A percentile compares a stretch with the other conserved stretches of the same genome.
Evolutionary conservation across 2,113 vertebrate species (phyloP).

Genomic region (Anarhynchus alexandrinus): DNA sequence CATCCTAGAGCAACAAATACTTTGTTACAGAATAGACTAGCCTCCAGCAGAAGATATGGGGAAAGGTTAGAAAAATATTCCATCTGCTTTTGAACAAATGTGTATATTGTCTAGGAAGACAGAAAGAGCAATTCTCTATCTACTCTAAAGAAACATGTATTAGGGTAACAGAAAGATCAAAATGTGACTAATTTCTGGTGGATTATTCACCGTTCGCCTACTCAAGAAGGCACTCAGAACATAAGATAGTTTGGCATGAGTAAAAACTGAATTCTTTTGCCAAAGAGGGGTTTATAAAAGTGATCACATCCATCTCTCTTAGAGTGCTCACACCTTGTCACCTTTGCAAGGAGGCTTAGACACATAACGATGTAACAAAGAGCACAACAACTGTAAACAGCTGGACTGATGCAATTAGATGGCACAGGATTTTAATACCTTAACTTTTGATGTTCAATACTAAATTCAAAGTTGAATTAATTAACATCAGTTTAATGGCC

Average conservation of each 20-base stretch:
- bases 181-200: neutral
- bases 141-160: neutral
- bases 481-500: neutral
- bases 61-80: neutral
- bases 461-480: neutral
- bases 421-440: neutral
- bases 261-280: neutral
- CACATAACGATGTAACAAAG: neutral
- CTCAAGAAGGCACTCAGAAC: neutral
- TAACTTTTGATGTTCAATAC: neutral
- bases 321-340: neutral
- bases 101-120: neutral
- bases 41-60: neutral
- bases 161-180: neutral
- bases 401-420: neutral
- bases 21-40: neutral
- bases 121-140: neutral
- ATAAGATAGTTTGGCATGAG: neutral
- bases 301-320: rapidly evolving
- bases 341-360: neutral
- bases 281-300: neutral
- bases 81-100: neutral
- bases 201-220: neutral
- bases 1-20: neutral
- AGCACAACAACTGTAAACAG: neutral